These are phyloP conservation scores for Opisthograptis luteolata DNA, from an alignment of 2,888 invertebrate genomes.

Conservation along the genomic window DNA sequence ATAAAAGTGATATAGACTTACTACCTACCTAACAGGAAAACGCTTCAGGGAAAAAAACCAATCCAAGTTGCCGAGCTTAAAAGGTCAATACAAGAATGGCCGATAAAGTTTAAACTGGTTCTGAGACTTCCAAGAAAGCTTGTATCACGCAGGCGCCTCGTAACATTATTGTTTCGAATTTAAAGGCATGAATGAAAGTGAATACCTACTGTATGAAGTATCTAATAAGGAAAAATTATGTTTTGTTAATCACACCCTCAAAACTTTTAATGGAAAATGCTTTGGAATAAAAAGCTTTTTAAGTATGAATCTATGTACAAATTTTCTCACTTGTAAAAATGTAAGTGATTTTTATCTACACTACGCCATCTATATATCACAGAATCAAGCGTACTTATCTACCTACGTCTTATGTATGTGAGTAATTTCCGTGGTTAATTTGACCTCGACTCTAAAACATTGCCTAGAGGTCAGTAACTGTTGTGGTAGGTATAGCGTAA, in stretches of 20 bases:
- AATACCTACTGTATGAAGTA: not conserved
- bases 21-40: conserved; percentile 40
- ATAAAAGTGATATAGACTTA: no score
- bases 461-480: not conserved
- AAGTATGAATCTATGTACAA: no score
- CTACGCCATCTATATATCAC: no score
- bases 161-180: conserved; percentile 45
- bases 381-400: no score
- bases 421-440: conserved; percentile 9
- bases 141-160: conserved; percentile 41
- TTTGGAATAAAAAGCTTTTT: no score
- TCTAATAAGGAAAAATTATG: no score
- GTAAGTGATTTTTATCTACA: no score
- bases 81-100: conserved; percentile 55
- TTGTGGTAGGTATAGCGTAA: no score
- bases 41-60: conserved; percentile 45
- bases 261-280: no score
- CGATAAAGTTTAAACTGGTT: conserved; percentile 58
- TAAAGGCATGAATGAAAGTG: conserved; percentile 38
- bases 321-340: no score
- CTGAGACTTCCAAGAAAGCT: conserved; percentile 57
- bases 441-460: conserved; percentile 9
- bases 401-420: no score
- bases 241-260: no score
- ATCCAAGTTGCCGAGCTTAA: conserved; percentile 45